These are phyloP conservation scores for Otocyon megalotis DNA, from an alignment of 2,113 vertebrate species.

Conservation along the genomic window DNA sequence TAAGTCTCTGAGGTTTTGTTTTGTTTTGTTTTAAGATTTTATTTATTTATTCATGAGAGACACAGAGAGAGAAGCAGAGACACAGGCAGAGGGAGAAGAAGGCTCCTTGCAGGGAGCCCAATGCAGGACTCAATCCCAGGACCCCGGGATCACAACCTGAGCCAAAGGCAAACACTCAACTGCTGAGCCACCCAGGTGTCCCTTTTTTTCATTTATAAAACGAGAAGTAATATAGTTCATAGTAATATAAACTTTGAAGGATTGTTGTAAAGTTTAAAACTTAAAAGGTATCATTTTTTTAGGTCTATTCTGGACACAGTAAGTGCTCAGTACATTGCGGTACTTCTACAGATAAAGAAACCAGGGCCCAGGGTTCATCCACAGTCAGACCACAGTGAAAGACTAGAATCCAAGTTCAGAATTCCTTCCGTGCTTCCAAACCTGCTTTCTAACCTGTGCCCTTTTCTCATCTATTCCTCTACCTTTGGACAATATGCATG, in stretches of 20 bases:
- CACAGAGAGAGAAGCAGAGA: no score
- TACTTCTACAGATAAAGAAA: slow-evolving; percentile 43
- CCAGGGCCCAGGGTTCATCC: not conserved
- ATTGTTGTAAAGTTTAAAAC: not conserved
- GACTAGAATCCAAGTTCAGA: not conserved
- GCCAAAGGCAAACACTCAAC: no score
- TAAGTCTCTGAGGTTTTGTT: not conserved
- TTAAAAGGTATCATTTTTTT: not conserved
- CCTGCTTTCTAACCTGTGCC: not conserved
- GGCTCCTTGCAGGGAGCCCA: no score
- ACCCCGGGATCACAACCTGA: no score
- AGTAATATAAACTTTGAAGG: not conserved
- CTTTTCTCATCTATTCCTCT: not conserved
- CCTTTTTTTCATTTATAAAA: not conserved
- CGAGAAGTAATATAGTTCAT: not conserved
- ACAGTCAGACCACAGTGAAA: not conserved
- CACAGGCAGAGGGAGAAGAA: no score
- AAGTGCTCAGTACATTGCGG: not conserved
- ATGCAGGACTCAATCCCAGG: no score
- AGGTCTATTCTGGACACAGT: not conserved
- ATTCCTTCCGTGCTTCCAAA: not conserved
- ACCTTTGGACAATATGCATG: not conserved
- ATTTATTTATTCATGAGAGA: no score
- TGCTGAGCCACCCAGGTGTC: no score
- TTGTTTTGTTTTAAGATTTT: no score